Evolutionary conservation across 1,140 invertebrate species (phyloP).

Genomic region (Rhynchophorus ferrugineus): DNA sequence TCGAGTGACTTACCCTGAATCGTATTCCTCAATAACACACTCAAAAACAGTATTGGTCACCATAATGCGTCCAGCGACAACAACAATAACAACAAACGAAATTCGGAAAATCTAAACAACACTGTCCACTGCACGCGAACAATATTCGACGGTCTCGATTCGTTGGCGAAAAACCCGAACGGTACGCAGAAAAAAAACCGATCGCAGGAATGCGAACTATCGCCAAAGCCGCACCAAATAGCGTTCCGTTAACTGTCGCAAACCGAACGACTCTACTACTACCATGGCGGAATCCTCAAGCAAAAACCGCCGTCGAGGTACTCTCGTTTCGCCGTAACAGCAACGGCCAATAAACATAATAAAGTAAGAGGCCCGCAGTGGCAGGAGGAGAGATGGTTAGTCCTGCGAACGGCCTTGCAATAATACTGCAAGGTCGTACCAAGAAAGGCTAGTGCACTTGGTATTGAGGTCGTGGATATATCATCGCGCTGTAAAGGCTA

Average conservation of each 20-base stretch:
- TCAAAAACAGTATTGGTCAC: not conserved
- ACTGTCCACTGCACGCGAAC: no score
- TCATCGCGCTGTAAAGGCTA: no score
- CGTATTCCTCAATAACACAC: not conserved
- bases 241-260: not conserved
- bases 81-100: not conserved
- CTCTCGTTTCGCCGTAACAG: conserved; percentile 3
- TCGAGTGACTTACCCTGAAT: not conserved
- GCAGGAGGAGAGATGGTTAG: conserved; percentile 11
- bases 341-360: conserved; percentile 25
- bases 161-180: not conserved
- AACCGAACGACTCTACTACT: not conserved
- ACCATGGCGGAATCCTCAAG: not conserved
- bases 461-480: no score
- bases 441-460: conserved; percentile 22
- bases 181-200: not conserved
- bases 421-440: conserved; percentile 28
- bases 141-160: not conserved
- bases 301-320: not conserved
- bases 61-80: not conserved
- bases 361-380: conserved; percentile 10
- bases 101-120: no score
- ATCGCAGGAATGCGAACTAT: not conserved
- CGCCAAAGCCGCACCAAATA: not conserved
- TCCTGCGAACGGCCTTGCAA: conserved; percentile 26